Base-by-base conservation (phyloP, 1,140 invertebrate genomes). In the Bombus sibiricus region DNA sequence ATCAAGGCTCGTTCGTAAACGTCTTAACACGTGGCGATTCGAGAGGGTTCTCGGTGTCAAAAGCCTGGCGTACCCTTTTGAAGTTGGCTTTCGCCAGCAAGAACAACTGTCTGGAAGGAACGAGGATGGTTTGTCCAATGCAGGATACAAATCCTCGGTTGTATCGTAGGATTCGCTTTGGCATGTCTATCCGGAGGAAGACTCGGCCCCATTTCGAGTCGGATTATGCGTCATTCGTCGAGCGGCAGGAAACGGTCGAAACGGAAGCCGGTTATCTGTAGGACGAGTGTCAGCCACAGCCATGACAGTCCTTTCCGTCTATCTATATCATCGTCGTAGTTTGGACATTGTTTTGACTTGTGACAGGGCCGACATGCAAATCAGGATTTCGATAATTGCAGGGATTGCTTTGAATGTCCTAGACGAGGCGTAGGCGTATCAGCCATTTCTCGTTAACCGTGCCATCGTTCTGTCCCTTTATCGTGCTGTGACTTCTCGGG, bases 141-240 rank as follows among this genome's bases (percentile, higher is more conserved):
- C 41, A 32, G 32, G 25, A 47, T 64, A 82, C 87, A 75, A 89
- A 87, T 89, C 87, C 85, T 89, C 69, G 59, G 37, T 39, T 71
- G 66, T 81, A 81, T 18, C 77, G 57, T 59, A 18, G 73, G 53
- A 89, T 89, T 81, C 68, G 69, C 80, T 83, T 81, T 53, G 85
- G 74, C 83, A 32, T 81, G 15, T 86, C 84, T 77, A 66, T 83
- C 87, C 74, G 79, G 62, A 76, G 79, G 84, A 88, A 83, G 62
- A 64, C 68, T n/a, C 43, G 39, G 59, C 39, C 66, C 66, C 39
- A 34, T 83, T 83, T 83, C 73, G 53, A 47, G 39, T 47, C n/a
- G 85, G 78, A 89, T 89, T 89, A 90, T 90, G 73, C 76, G 78
- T 87, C 81, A 85, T 82, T 89, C 88, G 87, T 74, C 75, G 87